These are phyloP conservation scores for Vollenhovia emeryi DNA, from an alignment of 1,140 invertebrate species.

Conservation along the genomic window DNA sequence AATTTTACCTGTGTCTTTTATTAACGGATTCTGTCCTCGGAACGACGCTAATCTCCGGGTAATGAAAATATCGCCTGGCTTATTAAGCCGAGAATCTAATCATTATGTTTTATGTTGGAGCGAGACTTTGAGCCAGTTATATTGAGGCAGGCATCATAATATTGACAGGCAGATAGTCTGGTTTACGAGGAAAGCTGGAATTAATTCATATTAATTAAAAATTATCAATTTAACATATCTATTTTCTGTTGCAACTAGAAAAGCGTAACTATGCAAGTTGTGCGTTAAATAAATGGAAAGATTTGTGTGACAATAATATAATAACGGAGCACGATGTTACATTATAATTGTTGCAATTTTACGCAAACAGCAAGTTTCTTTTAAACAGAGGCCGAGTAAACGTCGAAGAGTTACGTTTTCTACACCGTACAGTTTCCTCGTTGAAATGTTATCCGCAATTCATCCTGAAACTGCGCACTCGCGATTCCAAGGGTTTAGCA, in stretches of 20 bases:
- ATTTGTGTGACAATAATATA: neutral
- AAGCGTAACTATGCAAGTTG: neutral
- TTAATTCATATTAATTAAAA: neutral
- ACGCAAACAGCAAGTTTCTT: neutral
- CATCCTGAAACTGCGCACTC: neutral
- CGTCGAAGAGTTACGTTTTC: neutral
- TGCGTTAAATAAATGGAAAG: neutral
- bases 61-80: constrained; percentile 14
- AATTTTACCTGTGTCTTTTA: constrained; percentile 29
- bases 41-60: neutral
- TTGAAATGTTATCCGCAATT: neutral
- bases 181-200: neutral
- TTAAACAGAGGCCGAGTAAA: neutral
- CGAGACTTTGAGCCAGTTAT: neutral
- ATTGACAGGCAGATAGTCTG: neutral
- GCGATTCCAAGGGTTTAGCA: neutral
- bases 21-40: neutral
- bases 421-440: neutral
- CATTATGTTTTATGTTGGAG: neutral
- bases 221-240: constrained; percentile 3
- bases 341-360: neutral
- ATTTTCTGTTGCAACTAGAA: neutral
- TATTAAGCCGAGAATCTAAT: constrained; percentile 11
- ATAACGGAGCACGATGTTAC: neutral
- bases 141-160: neutral